These are phyloP conservation scores for Cryptus viduatorius DNA, from an alignment of 2,888 invertebrate genomes.

Conservation along the genomic window DNA sequence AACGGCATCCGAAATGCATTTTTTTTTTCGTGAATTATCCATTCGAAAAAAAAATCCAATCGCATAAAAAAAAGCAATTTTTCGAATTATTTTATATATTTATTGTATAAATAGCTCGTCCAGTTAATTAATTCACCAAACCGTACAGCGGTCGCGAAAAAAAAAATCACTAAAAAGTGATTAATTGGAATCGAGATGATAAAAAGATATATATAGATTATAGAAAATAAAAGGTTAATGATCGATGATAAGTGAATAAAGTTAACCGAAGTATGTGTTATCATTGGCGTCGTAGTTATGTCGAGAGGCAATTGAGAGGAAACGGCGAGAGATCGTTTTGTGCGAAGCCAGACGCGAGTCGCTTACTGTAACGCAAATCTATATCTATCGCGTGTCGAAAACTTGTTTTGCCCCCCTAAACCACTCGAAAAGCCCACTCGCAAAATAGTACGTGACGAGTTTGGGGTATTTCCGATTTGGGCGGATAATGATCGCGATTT, in stretches of 20 bases:
- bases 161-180: not conserved
- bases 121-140: not conserved
- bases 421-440: not conserved
- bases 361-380: not conserved
- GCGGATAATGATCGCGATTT: conserved; percentile 18
- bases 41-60: conserved; percentile 14
- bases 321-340: not conserved
- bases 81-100: not conserved
- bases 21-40: conserved; percentile 38
- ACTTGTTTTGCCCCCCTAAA: not conserved
- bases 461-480: conserved; percentile 2
- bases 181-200: not conserved
- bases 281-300: not conserved
- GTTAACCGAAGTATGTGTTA: not conserved
- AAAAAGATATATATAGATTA: not conserved
- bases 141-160: not conserved
- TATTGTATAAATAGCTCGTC: too few species aligned
- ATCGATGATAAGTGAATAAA: not conserved
- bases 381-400: not conserved
- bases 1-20: not conserved
- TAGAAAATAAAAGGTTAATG: not conserved
- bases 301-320: not conserved
- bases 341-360: not conserved
- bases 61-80: not conserved
- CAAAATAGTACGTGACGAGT: conserved; percentile 13